phyloP scores from a whole-genome alignment of 2,113 vertebrate genomes.

The Halichoerus grypus region DNA sequence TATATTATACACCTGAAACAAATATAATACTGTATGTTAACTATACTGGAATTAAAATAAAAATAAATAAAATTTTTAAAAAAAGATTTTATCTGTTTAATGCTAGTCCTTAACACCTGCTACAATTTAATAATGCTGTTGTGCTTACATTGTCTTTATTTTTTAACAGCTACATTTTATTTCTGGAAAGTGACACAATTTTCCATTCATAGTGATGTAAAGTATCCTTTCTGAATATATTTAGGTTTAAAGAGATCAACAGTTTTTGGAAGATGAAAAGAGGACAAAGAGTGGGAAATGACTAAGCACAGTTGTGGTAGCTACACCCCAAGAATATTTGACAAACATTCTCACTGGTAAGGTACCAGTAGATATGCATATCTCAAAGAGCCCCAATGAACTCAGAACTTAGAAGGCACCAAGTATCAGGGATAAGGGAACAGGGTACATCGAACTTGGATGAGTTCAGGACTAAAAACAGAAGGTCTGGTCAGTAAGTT shows the following conservation, averaged over 20 bases:
- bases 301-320: neutral
- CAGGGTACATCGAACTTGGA: neutral
- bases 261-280: neutral
- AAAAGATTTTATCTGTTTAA: neutral
- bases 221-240: slow-evolving; percentile 26
- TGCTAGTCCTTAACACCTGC: neutral
- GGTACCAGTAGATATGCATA: neutral
- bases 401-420: neutral
- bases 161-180: slow-evolving; percentile 29
- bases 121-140: neutral
- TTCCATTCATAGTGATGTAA: slow-evolving; percentile 1
- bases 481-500: neutral
- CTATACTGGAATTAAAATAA: neutral
- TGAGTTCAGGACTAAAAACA: slow-evolving; percentile 18
- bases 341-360: neutral
- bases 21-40: neutral
- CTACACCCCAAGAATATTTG: neutral
- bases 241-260: slow-evolving; percentile 28
- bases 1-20: neutral
- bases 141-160: neutral
- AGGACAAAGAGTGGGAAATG: neutral
- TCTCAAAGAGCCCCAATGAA: neutral
- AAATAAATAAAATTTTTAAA: neutral
- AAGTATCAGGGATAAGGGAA: neutral
- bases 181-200: neutral